These are phyloP conservation scores for Lycia hirtaria DNA, from an alignment of 2,888 invertebrate species.

Conservation along the genomic window DNA sequence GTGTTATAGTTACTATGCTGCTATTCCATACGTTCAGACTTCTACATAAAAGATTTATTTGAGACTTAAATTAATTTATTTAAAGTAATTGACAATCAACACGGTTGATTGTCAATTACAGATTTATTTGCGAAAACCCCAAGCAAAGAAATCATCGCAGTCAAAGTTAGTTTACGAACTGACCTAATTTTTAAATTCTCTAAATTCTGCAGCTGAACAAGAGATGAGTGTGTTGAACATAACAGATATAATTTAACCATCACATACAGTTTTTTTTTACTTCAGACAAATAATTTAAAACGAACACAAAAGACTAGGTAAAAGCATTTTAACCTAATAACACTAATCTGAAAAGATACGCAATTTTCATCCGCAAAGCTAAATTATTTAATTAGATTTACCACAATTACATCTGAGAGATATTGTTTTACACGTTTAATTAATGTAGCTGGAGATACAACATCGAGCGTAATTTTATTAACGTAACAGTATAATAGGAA, in stretches of 20 bases:
- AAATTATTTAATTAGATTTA: conserved; percentile 4
- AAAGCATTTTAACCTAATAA: not conserved
- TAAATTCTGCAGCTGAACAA: too few species aligned
- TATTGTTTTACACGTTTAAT: not conserved
- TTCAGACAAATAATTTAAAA: not conserved
- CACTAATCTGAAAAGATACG: not conserved
- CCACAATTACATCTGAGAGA: not conserved
- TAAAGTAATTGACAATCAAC: too few species aligned
- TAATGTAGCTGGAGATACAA: not conserved
- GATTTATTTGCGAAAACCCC: too few species aligned
- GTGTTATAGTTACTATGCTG: not conserved
- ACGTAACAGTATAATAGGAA: not conserved
- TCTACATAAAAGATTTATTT: not conserved
- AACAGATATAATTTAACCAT: too few species aligned
- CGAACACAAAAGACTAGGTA: not conserved
- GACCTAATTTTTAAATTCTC: too few species aligned
- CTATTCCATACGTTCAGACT: too few species aligned
- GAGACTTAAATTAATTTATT: not conserved
- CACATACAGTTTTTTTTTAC: too few species aligned
- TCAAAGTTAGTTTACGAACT: too few species aligned
- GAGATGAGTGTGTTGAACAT: too few species aligned
- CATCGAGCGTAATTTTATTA: not conserved
- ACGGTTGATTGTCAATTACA: too few species aligned
- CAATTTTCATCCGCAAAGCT: not conserved
- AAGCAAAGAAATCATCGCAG: too few species aligned